Conservation (phyloP, 92 coral and sea anemone genomes). For the Zoanthus gigantus region DNA sequence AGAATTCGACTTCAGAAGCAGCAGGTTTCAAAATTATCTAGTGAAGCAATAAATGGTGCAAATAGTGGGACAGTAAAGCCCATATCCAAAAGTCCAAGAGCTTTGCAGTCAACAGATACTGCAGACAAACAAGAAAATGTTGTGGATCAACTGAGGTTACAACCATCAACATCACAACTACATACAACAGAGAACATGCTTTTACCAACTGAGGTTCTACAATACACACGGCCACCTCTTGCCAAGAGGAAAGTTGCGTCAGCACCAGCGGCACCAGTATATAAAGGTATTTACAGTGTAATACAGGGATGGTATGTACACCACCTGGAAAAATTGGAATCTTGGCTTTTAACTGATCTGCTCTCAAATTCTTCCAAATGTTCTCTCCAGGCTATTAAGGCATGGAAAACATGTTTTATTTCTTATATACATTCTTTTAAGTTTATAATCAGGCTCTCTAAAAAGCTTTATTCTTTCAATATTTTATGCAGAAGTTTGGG, state of each 20-base stretch:
- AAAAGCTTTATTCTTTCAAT: too few species aligned
- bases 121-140: slow-evolving; percentile 6
- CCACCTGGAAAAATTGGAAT: too few species aligned
- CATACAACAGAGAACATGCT: slow-evolving; percentile 32
- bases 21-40: slow-evolving; percentile 52
- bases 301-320: too few species aligned
- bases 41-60: not conserved
- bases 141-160: not conserved
- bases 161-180: slow-evolving; percentile 17
- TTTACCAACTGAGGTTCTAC: slow-evolving; percentile 30
- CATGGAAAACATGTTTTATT: too few species aligned
- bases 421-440: too few species aligned
- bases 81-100: not conserved
- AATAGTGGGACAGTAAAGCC: not conserved
- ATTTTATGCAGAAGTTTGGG: too few species aligned
- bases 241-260: slow-evolving; percentile 90
- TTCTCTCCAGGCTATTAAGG: too few species aligned
- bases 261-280: slow-evolving; percentile 87
- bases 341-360: too few species aligned
- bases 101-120: not conserved
- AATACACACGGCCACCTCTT: slow-evolving; percentile 55
- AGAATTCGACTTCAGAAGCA: slow-evolving; percentile 81
- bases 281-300: slow-evolving; percentile 72
- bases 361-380: too few species aligned
- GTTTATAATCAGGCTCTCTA: too few species aligned